Evolutionary conservation across 2,797 vertebrate genomes (phyloP).

Genomic region (Sebastes umbrosus): DNA sequence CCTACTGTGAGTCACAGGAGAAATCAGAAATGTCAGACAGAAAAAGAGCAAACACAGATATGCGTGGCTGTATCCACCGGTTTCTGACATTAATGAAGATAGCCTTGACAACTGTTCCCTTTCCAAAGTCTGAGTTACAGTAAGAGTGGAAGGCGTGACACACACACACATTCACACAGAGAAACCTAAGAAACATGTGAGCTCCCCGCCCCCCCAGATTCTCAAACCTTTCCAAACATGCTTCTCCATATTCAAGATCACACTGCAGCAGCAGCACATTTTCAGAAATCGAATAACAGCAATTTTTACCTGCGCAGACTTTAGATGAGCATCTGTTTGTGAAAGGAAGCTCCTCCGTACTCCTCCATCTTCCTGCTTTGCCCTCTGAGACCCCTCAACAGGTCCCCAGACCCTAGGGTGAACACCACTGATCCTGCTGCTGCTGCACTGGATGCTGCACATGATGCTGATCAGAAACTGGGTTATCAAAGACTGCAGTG

Average conservation of each 20-base stretch:
- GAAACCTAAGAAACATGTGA: background rate
- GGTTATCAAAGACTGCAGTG: constrained; percentile 16
- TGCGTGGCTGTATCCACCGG: background rate
- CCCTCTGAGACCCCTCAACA: background rate
- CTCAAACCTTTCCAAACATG: background rate
- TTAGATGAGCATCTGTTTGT: background rate
- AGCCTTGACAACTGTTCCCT: constrained; percentile 11
- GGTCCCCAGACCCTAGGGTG: background rate
- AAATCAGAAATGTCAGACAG: constrained; percentile 65
- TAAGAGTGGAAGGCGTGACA: background rate
- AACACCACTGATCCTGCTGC: constrained; percentile 6
- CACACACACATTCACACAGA: background rate
- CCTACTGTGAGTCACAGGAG: constrained; percentile 62
- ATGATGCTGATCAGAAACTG: background rate
- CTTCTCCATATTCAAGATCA: background rate
- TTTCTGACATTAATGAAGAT: constrained; percentile 42
- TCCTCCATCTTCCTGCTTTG: background rate
- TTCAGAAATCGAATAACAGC: background rate
- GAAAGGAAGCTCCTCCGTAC: background rate
- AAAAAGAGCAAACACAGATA: constrained; percentile 30
- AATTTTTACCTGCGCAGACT: background rate
- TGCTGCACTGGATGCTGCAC: background rate
- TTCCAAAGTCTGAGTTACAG: background rate
- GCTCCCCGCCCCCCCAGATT: background rate
- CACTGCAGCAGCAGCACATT: background rate